Base-by-base conservation (phyloP, 2,888 invertebrate species). In the Tachina lurida region DNA sequence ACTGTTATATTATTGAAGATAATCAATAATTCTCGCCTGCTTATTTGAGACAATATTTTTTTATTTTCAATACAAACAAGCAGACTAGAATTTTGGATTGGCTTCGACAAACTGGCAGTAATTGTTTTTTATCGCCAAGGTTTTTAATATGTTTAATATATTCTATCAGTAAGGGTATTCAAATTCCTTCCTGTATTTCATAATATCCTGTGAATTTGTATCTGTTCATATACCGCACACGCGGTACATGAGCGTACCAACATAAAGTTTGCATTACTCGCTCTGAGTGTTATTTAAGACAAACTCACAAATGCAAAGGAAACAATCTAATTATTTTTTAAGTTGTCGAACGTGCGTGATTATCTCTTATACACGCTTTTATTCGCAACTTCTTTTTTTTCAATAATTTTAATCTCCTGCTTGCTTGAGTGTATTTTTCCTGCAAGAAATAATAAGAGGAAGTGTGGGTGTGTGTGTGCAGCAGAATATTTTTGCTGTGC, bases 321-420 rank as follows among this genome's bases (percentile, higher is more conserved):
- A 82, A 87, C 74, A 79, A 87, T 82, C 74, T 85, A 86, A 86
- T 86, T 86, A 86, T 86, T 88, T 88, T 84, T 87, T 78, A 87
- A 87, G 84, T 87, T 88, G 88, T 87, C 84, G 88, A 87, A 88
- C 88, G 87, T 88, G 88, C 87, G 84, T 87, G 87, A 87, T 87
- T 87, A 87, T 87, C 84, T 87, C 47, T 22, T 47, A 56, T 47
- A 71, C 39, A 58, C 63, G 78, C 13, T 17, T 76, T 63, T 74
- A 31, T 68, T 43, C 31, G 52, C 9, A 67, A 52, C 39, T 54
- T 71, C 15, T 39, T 43, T 52, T 15, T 17, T 12, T 31, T 3
- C 7, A 12, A 22, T 43, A 31, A 31, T 47, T n/a, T 56, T 52
- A 56, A 19, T 31, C 31, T 31, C 31, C 31, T 17, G 13, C 13